Evolutionary conservation across 2,888 invertebrate species (phyloP).

Genomic region (Zaprionus obscuricornis): DNA sequence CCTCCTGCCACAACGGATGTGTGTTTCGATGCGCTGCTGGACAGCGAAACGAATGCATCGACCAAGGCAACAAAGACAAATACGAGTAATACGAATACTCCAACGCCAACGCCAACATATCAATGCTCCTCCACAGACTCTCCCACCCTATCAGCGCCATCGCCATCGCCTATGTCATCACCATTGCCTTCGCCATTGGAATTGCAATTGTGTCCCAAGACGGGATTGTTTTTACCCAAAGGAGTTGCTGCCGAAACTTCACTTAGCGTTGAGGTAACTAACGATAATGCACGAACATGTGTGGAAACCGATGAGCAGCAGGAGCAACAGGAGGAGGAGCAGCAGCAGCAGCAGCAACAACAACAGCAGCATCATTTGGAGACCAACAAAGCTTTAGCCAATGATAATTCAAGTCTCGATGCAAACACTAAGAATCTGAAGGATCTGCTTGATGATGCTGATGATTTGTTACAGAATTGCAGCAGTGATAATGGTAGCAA

Average conservation of each 20-base stretch:
- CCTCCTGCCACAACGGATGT: constrained; percentile 15
- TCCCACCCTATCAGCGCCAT: constrained; percentile 3
- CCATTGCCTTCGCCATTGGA: constrained; percentile 57
- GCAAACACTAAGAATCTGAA: constrained; percentile 82
- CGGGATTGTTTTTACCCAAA: constrained; percentile 79
- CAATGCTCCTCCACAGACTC: constrained; percentile 37
- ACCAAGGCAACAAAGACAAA: constrained; percentile 61
- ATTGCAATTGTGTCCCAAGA: constrained; percentile 80
- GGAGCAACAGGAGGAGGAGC: not conserved
- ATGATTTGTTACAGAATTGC: constrained; percentile 81
- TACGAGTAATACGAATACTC: constrained; percentile 51
- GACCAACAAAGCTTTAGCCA: not conserved
- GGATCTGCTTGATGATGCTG: constrained; percentile 81
- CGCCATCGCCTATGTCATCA: constrained; percentile 3
- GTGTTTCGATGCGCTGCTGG: constrained; percentile 63
- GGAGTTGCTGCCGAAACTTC: constrained; percentile 14
- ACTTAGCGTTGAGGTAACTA: not conserved
- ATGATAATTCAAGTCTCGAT: constrained; percentile 60
- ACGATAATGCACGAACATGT: constrained; percentile 2
- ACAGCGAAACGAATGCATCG: constrained; percentile 65
- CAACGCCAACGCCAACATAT: constrained; percentile 67
- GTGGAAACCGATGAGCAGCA: not conserved
- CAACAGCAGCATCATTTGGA: not conserved
- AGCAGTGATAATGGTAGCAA: constrained; percentile 83
- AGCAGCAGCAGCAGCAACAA: not conserved